Percentiles rank a stretch among this genome's conserved stretches.
phyloP scores from a whole-genome alignment of 2,113 vertebrate genomes.

The Okapia johnstoni region DNA sequence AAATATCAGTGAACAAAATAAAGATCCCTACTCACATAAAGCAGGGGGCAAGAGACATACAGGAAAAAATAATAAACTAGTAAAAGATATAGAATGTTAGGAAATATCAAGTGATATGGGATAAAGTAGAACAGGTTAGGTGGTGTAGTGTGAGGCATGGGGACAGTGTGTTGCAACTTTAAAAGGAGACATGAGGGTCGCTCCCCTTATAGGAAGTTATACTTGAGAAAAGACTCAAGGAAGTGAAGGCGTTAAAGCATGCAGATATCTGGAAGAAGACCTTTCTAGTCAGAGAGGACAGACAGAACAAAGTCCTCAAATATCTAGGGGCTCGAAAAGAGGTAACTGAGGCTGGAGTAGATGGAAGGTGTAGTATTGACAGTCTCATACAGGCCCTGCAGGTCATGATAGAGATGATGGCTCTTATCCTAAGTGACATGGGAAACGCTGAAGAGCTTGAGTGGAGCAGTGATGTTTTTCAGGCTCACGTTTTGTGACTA shows the following conservation, averaged over 20 bases:
- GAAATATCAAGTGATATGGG: background rate
- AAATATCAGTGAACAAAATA: background rate
- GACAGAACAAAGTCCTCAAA: background rate
- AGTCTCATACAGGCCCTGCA: accelerated
- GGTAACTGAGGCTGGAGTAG: background rate
- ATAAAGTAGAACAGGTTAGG: background rate
- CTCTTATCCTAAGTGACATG: background rate
- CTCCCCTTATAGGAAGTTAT: background rate
- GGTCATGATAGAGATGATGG: background rate
- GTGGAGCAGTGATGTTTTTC: background rate
- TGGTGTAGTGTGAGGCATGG: background rate
- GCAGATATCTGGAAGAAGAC: background rate
- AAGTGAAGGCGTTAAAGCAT: background rate
- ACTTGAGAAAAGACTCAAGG: background rate
- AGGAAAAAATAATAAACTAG: background rate
- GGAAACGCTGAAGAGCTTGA: background rate
- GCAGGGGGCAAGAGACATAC: background rate
- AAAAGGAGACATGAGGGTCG: background rate
- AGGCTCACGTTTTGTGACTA: background rate
- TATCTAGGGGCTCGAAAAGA: background rate
- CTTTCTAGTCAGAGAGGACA: background rate
- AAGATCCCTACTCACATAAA: background rate
- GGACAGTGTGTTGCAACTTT: background rate
- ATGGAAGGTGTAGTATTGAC: background rate
- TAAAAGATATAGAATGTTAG: background rate